These are phyloP conservation scores for Dasypolia templi DNA, from an alignment of 2,888 invertebrate genomes.

Conservation along the genomic window DNA sequence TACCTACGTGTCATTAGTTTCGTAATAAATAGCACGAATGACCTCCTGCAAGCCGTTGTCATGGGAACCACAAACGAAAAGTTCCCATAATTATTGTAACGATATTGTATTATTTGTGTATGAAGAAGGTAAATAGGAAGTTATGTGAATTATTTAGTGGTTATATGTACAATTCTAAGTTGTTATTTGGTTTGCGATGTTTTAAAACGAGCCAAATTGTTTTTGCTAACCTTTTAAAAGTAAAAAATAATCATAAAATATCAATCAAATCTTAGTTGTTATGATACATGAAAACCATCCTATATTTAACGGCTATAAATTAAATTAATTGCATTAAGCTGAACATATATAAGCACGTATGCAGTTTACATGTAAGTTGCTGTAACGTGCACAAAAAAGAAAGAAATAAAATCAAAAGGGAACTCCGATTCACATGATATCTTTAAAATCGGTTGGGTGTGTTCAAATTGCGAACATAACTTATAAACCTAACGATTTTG, in stretches of 20 bases:
- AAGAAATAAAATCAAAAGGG: constrained; percentile 15
- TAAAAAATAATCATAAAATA: not conserved
- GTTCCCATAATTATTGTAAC: constrained; percentile 53
- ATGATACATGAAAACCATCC: not conserved
- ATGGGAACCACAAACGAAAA: constrained; percentile 55
- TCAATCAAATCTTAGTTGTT: not conserved
- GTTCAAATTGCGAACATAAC: constrained; percentile 31
- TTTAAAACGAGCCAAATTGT: not conserved
- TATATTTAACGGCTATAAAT: not conserved
- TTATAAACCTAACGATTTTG: constrained; percentile 37
- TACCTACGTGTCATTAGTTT: constrained; percentile 32
- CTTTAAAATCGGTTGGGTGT: constrained; percentile 24
- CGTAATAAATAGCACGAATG: constrained; percentile 54
- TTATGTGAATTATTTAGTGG: constrained; percentile 3
- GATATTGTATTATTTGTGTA: constrained; percentile 38
- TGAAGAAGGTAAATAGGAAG: constrained; percentile 33
- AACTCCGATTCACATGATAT: constrained; percentile 14
- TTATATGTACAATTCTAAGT: not conserved
- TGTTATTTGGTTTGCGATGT: not conserved
- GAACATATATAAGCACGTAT: not conserved
- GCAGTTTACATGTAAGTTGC: not conserved
- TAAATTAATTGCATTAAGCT: not conserved
- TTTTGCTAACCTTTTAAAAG: not conserved
- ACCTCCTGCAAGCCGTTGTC: constrained; percentile 32
- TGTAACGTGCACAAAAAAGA: not conserved